phyloP scores from a whole-genome alignment of 53 echinoderm and acorn worm genomes.

The Holothuria leucospilota region DNA sequence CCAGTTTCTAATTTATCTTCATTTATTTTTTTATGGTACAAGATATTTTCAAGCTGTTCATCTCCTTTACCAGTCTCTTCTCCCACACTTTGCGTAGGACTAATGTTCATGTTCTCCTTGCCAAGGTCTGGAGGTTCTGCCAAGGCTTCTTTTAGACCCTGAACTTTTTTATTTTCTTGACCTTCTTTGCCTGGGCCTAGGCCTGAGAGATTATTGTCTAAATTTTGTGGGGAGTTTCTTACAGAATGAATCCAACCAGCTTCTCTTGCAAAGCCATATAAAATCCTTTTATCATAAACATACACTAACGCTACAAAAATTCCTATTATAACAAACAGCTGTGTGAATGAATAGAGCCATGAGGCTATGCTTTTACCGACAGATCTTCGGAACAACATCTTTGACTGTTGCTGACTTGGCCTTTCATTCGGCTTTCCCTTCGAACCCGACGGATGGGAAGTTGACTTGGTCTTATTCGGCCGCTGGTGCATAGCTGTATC shows the following conservation, averaged over 20 bases:
- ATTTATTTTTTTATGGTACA: background rate
- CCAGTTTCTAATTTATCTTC: background rate
- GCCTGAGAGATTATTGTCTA: no score
- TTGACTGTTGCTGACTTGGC: no score
- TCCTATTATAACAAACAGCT: slow-evolving; percentile 8
- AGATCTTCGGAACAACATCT: no score
- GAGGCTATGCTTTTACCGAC: background rate
- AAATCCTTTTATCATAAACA: slow-evolving; percentile 40
- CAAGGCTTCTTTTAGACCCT: no score
- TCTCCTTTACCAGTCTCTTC: background rate
- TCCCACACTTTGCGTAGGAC: background rate
- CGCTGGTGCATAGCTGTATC: no score
- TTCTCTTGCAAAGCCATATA: slow-evolving; percentile 31
- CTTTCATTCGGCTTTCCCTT: no score
- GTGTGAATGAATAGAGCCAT: slow-evolving; percentile 28
- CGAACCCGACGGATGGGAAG: no score
- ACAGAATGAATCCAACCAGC: slow-evolving; percentile 16
- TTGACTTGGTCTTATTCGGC: no score
- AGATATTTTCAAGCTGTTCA: background rate
- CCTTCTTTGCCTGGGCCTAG: no score
- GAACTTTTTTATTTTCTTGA: no score
- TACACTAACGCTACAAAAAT: slow-evolving; percentile 28
- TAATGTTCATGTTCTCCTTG: background rate
- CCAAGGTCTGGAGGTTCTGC: no score
- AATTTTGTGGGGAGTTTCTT: no score